phyloP scores from a whole-genome alignment of 2,113 vertebrate species.

The Polyodon spathula region DNA sequence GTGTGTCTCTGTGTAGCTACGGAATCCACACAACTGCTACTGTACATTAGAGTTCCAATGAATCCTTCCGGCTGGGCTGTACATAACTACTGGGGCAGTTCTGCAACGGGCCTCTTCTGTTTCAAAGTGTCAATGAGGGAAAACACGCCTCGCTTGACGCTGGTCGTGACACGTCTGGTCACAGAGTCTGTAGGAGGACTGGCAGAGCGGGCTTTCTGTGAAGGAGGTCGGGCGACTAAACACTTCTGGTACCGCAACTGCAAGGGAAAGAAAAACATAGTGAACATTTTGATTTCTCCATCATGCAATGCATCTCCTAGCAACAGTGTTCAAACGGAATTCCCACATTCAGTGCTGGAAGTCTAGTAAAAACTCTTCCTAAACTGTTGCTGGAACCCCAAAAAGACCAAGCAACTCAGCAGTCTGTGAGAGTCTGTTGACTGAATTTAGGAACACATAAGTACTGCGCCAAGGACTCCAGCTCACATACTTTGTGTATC shows the following conservation, averaged over 20 bases:
- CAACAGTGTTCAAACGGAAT: no score
- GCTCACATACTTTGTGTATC: no score
- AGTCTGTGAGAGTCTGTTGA: no score
- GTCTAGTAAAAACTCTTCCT: no score
- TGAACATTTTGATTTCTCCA: no score
- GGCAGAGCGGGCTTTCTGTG: constrained; percentile 70
- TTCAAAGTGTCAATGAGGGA: constrained; percentile 99
- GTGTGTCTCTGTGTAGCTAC: constrained; percentile 25
- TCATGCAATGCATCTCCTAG: no score
- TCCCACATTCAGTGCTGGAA: no score
- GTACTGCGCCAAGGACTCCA: no score
- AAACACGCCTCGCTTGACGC: constrained; percentile 85
- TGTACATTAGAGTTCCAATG: neutral
- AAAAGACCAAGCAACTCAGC: no score
- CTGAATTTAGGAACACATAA: no score
- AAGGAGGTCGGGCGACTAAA: constrained; percentile 83
- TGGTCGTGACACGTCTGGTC: constrained; percentile 85
- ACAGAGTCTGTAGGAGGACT: constrained; percentile 78
- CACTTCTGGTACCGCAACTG: constrained; percentile 97
- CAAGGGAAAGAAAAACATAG: no score
- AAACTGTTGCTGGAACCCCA: no score
- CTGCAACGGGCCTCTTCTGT: constrained; percentile 82
- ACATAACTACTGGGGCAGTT: constrained; percentile 73
- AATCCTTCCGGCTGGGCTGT: constrained; percentile 24
- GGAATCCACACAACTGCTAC: constrained; percentile 29